Base-by-base conservation (phyloP, 2,113 vertebrate genomes). In the Acinonyx jubatus region DNA sequence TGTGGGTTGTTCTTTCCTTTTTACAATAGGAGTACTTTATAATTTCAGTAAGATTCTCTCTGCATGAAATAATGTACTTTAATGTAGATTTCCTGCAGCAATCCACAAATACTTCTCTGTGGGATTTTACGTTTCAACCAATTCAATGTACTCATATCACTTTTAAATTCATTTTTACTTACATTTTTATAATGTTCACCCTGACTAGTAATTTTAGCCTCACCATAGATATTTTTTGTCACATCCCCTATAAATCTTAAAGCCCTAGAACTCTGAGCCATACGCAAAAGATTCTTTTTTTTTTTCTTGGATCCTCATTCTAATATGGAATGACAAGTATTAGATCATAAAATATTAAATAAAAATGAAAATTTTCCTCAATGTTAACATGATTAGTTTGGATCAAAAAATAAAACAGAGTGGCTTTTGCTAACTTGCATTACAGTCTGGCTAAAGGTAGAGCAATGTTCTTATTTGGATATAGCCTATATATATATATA, bases 141-240 rank as follows among this genome's bases (percentile, higher is more conserved):
- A 86, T 68, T 98, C 89, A 90, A 63, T 94, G 88, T 96, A 97
- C 81, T 96, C 96, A 66, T 97, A 97, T 98, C 97, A 97, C 95
- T 98, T 97, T 96, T 89, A 97, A 97, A 98, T 97, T 97, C 97
- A 97, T 96, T 97, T 98, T 69, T 91, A 95, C n/a, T 96, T 89
- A 92, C 6, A 95, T 97, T 98, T 95, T 97, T 89, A 96, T 88
- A 97, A 65, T 88, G 96, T 69, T 98, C 91, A 97, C 91, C 83
- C 96, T 95, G 80, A 83, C 88, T 97, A 48, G 74, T 97, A 86
- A 97, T 97, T 97, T 96, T 81, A 95, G 63, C 73, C 87, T 6
- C 48, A 97, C 95, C 50, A 66, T 82, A 96, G 84, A 94, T 82
- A 93, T 82, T 96, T 96, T 91, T 97, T 89, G 78, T 96, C 91